Percentiles rank a stretch among this genome's conserved stretches.
Conservation (phyloP, 1,140 invertebrate genomes). For the Linepithema humile region DNA sequence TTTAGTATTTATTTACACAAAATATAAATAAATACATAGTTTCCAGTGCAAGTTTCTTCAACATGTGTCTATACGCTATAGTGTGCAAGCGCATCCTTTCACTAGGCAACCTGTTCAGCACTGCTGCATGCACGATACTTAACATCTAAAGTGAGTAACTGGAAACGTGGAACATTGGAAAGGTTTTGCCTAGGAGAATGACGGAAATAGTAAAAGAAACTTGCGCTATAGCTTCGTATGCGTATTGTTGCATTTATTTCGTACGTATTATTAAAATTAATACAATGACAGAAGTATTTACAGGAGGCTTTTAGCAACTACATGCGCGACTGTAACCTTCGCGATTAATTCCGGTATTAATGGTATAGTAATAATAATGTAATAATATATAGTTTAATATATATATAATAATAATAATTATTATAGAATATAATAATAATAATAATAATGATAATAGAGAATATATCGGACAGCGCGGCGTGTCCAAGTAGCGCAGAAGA, state of each 20-base stretch:
- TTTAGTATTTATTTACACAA: background rate
- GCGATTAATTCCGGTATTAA: conserved; percentile 74
- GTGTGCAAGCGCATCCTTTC: background rate
- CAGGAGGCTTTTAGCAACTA: conserved; percentile 72
- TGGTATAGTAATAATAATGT: conserved; percentile 68
- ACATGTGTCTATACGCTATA: background rate
- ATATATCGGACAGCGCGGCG: conserved; percentile 60
- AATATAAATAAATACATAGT: background rate
- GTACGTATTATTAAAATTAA: conserved; percentile 80
- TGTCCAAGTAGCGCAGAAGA: conserved; percentile 9
- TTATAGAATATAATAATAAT: conserved; percentile 46
- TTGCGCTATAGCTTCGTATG: conserved; percentile 57
- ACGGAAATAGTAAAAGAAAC: background rate
- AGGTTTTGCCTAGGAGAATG: conserved; percentile 15
- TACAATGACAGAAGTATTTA: conserved; percentile 80
- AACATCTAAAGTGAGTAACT: background rate
- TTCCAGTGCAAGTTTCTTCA: background rate
- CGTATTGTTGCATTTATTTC: conserved; percentile 78
- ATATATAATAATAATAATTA: conserved; percentile 50
- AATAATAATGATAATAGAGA: conserved; percentile 65
- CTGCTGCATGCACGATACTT: background rate
- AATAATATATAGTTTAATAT: conserved; percentile 58
- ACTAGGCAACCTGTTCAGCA: conserved; percentile 28
- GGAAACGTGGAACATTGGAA: background rate
- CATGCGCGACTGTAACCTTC: conserved; percentile 67